Percentiles rank a stretch among this genome's conserved stretches.
These are phyloP conservation scores for Acipenser ruthenus DNA, from an alignment of 2,797 vertebrate genomes.

Conservation along the genomic window DNA sequence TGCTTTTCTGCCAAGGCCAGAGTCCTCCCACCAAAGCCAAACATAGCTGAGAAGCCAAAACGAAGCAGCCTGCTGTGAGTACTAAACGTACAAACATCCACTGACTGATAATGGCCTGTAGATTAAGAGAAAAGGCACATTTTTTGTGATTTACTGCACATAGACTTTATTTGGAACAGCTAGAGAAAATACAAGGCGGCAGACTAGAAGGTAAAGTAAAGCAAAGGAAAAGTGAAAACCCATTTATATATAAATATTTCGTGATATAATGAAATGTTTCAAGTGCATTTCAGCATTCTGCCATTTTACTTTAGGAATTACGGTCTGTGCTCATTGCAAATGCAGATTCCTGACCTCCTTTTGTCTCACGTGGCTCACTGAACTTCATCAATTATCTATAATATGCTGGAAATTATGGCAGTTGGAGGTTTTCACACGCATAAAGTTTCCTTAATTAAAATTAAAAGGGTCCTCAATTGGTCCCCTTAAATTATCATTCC, in stretches of 20 bases:
- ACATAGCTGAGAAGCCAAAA: constrained; percentile 86
- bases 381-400: constrained; percentile 39
- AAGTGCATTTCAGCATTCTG: too few relatives aligned
- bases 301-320: too few relatives aligned
- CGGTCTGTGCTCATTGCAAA: constrained; percentile 20
- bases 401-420: constrained; percentile 34
- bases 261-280: too few relatives aligned
- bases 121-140: constrained; percentile 2
- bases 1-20: constrained; percentile 78
- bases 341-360: constrained; percentile 35
- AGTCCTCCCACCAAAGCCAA: constrained; percentile 81
- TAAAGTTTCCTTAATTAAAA: constrained; percentile 47
- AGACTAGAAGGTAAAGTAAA: too few relatives aligned
- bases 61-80: constrained; percentile 62
- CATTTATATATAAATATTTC: too few relatives aligned
- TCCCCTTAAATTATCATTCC: constrained; percentile 22
- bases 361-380: constrained; percentile 23
- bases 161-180: too few relatives aligned
- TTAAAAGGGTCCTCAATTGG: constrained; percentile 32
- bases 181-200: too few relatives aligned
- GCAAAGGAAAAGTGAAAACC: too few relatives aligned
- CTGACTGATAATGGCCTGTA: constrained; percentile 74
- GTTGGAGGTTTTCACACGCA: constrained; percentile 46
- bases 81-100: constrained; percentile 82
- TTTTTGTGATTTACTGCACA: not conserved